Percentiles rank a stretch among this genome's conserved stretches.
phyloP scores from a whole-genome alignment of 2,888 invertebrate genomes.

The Uloborus plumipes region DNA sequence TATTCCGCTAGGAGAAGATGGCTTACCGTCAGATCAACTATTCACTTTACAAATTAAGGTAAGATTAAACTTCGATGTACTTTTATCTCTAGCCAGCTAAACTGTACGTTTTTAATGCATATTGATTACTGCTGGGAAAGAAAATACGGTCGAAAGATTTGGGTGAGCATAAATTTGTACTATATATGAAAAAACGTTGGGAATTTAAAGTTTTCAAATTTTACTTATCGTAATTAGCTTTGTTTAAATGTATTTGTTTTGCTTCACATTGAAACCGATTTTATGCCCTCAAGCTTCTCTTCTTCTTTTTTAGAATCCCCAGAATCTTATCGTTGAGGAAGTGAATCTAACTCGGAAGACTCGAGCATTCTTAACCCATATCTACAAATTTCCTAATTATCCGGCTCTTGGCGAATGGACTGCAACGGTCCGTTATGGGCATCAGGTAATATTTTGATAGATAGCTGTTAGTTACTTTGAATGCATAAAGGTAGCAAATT shows the following conservation, averaged over 20 bases:
- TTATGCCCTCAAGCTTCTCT: neutral
- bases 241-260: too few species aligned
- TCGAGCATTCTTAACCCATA: slow-evolving; percentile 16
- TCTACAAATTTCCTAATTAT: slow-evolving; percentile 61
- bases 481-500: neutral
- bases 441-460: slow-evolving; percentile 34
- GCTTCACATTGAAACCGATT: too few species aligned
- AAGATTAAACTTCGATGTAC: too few species aligned
- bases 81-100: too few species aligned
- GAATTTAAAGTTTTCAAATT: too few species aligned
- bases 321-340: slow-evolving; percentile 64
- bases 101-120: too few species aligned
- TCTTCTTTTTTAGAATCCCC: slow-evolving; percentile 58
- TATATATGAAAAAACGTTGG: too few species aligned
- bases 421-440: slow-evolving; percentile 59
- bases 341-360: slow-evolving; percentile 14
- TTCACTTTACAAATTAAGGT: slow-evolving; percentile 66
- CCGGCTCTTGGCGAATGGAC: slow-evolving; percentile 65
- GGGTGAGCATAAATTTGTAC: too few species aligned
- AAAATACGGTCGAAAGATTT: too few species aligned
- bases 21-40: slow-evolving; percentile 55
- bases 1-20: slow-evolving; percentile 64
- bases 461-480: neutral
- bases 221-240: too few species aligned
- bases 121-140: too few species aligned